Percentiles rank a stretch among this genome's conserved stretches.
phyloP scores from a whole-genome alignment of 2,888 invertebrate species.

The Chirona hameri region DNA sequence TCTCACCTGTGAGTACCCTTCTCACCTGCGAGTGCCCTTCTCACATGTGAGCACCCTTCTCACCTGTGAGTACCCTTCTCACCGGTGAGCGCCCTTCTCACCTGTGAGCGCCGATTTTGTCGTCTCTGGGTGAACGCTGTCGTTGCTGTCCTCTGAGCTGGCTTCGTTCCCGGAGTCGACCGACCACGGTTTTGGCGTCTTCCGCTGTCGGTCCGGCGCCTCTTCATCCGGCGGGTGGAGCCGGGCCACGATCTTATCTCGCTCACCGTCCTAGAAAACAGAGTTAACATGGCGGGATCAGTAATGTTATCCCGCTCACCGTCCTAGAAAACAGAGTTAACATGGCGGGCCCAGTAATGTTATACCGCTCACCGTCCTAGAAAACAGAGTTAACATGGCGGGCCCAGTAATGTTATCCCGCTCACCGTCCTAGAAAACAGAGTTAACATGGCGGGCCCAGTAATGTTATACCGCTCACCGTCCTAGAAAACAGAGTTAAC shows the following conservation, averaged over 20 bases:
- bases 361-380: slow-evolving; percentile 35
- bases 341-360: background rate
- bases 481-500: background rate
- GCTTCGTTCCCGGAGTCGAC: slow-evolving; percentile 89
- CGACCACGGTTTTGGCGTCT: slow-evolving; percentile 55
- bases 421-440: slow-evolving; percentile 36
- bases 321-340: background rate
- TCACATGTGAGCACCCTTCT: no score
- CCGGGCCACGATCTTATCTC: slow-evolving; percentile 57
- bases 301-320: no score
- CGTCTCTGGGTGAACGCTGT: slow-evolving; percentile 53
- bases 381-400: background rate
- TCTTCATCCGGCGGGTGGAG: slow-evolving; percentile 43
- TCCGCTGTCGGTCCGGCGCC: slow-evolving; percentile 37
- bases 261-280: slow-evolving; percentile 36
- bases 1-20: no score
- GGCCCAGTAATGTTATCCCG: background rate
- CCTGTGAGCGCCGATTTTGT: slow-evolving; percentile 26
- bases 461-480: slow-evolving; percentile 35
- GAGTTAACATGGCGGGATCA: background rate
- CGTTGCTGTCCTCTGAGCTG: slow-evolving; percentile 90
- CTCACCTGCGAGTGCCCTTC: no score
- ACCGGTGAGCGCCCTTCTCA: no score
- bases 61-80: no score
- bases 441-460: background rate